A percentile compares a stretch with the other conserved stretches of the same genome.
These are phyloP conservation scores for Chiropotes sagulatus DNA, from an alignment of 2,797 vertebrate genomes.

Conservation along the genomic window DNA sequence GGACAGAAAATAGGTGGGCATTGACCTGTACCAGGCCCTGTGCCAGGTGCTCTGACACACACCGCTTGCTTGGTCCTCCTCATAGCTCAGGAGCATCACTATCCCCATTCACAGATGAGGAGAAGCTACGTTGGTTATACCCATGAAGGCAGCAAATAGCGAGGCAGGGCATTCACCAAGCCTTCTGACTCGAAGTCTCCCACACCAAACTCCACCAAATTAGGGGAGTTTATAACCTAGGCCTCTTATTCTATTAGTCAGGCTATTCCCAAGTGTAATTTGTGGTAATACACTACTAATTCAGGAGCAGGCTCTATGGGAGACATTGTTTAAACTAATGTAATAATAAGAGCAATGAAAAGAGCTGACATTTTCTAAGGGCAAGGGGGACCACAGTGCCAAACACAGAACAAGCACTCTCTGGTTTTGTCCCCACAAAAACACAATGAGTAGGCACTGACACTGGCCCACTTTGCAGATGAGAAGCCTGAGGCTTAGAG, in stretches of 20 bases:
- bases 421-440: not conserved
- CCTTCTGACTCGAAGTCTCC: not conserved
- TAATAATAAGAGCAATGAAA: not conserved
- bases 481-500: not conserved
- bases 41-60: not conserved
- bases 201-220: too few relatives aligned
- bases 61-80: not conserved
- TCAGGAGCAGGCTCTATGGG: not conserved
- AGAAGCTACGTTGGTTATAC: fast-evolving
- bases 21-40: not conserved
- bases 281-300: not conserved
- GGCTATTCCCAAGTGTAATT: not conserved
- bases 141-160: not conserved
- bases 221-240: not conserved
- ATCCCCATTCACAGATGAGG: not conserved
- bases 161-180: not conserved
- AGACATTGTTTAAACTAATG: not conserved
- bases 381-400: fast-evolving
- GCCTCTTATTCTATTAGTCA: not conserved
- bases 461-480: not conserved
- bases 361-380: not conserved
- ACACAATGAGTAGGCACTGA: not conserved
- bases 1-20: not conserved
- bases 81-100: not conserved
- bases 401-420: not conserved